Evolutionary conservation across 1,140 invertebrate species (phyloP), one percentile per base, ranked within the genome.

Genomic region (Hormaphis cornu): DNA sequence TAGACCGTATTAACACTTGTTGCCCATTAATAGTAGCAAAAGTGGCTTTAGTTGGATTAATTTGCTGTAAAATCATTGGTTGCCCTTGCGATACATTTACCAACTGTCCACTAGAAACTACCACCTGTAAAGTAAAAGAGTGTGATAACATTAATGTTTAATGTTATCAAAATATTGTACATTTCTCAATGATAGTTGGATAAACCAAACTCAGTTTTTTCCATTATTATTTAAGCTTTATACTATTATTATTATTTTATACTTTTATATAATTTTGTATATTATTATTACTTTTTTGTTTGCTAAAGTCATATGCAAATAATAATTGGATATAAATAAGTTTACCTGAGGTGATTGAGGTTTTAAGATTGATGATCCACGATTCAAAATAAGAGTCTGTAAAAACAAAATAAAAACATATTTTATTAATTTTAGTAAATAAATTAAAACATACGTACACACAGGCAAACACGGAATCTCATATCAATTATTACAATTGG

Each of bases 11-110:
- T 8, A 87, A 76, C 16, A 92, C 88, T 78, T 91, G 89, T 73
- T 92, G 90, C 0, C 89, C 89, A 74, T 88, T 87, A 8, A 90
- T 85, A 6, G 87, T 89, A 3, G 89, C 87, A n/a, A 92, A 78
- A 5, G 74, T 75, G 3, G 90, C 83, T 76, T 89, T 90, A 9
- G 88, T 89, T 24, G 85, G 82, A 1, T 87, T 87, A 42, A 90
- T 80, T 74, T 90, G 88, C 75, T 90, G 88, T 1, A 86, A 87
- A 16, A 90, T 77, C 42, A 69, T 54, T 66, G 37, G 48, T 81
- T 85, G 1, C 85, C 83, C 77, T 87, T 89, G 70, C 86, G 59
- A 89, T 16, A 90, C 85, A 18, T 90, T 83, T 53, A 90, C 86
- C 78, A 89, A 87, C 71, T 80, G 76, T 3, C 76, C 75, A 50